Evolutionary conservation across 2,113 vertebrate species (phyloP), one percentile per base, ranked within the genome.

Genomic region (Solea senegalensis): DNA sequence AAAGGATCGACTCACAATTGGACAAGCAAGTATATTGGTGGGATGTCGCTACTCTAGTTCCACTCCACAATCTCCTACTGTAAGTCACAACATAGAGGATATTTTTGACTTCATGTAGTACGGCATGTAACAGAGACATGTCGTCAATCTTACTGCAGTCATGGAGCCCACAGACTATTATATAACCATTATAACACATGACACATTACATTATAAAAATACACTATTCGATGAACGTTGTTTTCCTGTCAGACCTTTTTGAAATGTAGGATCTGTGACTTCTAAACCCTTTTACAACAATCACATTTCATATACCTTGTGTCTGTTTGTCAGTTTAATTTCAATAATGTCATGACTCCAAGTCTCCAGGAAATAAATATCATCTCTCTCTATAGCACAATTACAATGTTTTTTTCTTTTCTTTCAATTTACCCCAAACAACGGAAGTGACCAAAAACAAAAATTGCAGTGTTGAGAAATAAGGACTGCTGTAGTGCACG

Each of bases 221-320:
- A 58, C 26, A 27, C 34, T 34, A 50, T 6, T 45, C 12, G 68
- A 40, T 43, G 48, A 2, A 60, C 39, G 21, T 16, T 61, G 45
- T 61, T 60, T 65, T 41, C 15, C 9, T 63, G 78, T 69, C 50
- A 34, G 48, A 56, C 44, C 14, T 12, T 43, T 39, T 55, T 69
- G 10, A 50, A 60, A 65, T 74, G 16, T 74, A 15, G 12, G 4
- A 68, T 72, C 57, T 64, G 39, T 68, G 49, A 60, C 49, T 76
- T 41, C 13, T 55, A 65, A 67, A 63, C 26, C 45, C 10, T 26
- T 64, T 28, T 12, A 11, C 39, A 58, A 53, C 58, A 52, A 14
- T 39, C 54, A 15, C 8, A 54, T 55, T 56, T 66, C 44, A 61
- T 55, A 72, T 5, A 54, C 44, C 21, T 50, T 1, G 39, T 59